Evolutionary conservation across 1,140 invertebrate genomes (phyloP), one percentile per base, ranked within the genome.

Genomic region (Scaptomyza montana): DNA sequence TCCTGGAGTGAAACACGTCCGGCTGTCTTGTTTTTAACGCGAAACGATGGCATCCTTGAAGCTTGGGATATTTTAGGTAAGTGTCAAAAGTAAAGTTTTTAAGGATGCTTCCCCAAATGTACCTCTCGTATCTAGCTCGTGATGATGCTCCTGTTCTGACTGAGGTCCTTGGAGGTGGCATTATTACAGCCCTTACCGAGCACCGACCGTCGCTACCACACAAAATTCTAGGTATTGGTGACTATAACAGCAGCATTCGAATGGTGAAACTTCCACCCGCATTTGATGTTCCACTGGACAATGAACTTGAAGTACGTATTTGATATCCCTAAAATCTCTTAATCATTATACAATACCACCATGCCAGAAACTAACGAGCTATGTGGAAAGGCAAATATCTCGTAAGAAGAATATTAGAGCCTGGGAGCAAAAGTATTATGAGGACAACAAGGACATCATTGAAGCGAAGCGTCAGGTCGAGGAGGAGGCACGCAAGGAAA

Each of bases 241-340:
- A 95, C 79, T 93, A 92, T 39, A 95, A 94, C 72, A 94, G 94
- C 9, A 93, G 93, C 43, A 93, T 95, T 19, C 92, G 94, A 65
- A 93, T 94, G 85, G 94, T 94, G 50, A 92, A 93, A 50, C 77
- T 93, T 55, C 94, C 94, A 0, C 74, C 80, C 51, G 89, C 90
- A 80, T 93, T 94, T 92, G 70, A 70, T 68, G 43, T 75, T 53
- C 76, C 79, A 0, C 57, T 84, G 8, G 43, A 62, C 30, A 80
- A 91, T 28, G 91, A 92, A 36, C 46, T 82, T 1, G 51, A 66
- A 21, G 80, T 81, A 55, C 39, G 68, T 59, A 8, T 12, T 1
- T 10, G 7, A 9, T 63, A n/a, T 21, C 16, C 43, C 9, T 36
- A 13, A 30, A 13, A 19, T 25, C 9, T 0, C 12, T 10, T 30